Evolutionary conservation across 2,888 invertebrate genomes (phyloP), one percentile per base, ranked within the genome.

Genomic region (Eulithis prunata): DNA sequence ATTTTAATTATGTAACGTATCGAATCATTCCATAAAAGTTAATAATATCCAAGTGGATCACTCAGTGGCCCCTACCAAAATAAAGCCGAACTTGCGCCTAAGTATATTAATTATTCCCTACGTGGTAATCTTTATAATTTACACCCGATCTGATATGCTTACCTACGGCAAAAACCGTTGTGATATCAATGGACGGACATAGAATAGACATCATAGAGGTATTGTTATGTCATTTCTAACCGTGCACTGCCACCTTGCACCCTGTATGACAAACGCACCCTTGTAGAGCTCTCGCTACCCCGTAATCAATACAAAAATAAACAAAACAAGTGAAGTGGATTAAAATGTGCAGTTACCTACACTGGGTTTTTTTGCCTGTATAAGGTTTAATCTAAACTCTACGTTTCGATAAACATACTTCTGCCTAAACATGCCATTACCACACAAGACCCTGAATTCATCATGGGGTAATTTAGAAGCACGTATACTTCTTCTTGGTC

Each of bases 271-370:
- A 5, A 21, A 46, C 36, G 49, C 53, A 56, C 66, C 59, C 59
- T 14, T 57, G 47, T 61, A 55, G 38, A 57, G 57, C 66, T 62
- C 62, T 67, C 63, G 13, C 64, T 13, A 38, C 65, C 63, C 63
- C 61, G 41, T 41, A 28, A 45, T 67, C 60, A 51, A 64, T 63
- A 61, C 60, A 28, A 63, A 68, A 57, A 68, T 70, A 70, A 69
- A 70, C 70, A 68, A 66, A 69, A 66, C 65, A 63, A 63, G 63
- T 67, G 66, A 32, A 32, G n/a, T 45, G 59, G 65, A 69, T 66
- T 62, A 64, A 71, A 69, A 68, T 32, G 32, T 32, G 6, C 32
- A 32, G 32, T n/a, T n/a, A n/a, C n/a, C n/a, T n/a, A n/a, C 32
- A 32, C 2, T 2, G 32, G 32, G 32, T 32, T 32, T 32, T 32